These are phyloP conservation scores for Cheilosia soror DNA, from an alignment of 2,888 invertebrate genomes.

Conservation along the genomic window DNA sequence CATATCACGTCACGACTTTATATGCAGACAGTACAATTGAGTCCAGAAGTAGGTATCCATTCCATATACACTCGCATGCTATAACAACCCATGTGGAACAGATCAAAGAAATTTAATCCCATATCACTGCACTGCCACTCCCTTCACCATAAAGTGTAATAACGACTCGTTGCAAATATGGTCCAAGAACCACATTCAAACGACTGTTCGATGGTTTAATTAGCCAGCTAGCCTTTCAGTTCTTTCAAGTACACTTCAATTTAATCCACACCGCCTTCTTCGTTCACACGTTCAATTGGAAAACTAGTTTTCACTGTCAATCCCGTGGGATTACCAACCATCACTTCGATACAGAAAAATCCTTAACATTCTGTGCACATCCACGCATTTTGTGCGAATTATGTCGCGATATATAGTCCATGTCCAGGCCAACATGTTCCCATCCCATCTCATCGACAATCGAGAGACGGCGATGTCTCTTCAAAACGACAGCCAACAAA, in stretches of 20 bases:
- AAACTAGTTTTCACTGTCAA: slow-evolving; percentile 69
- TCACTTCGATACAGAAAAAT: slow-evolving; percentile 47
- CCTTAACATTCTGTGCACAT: slow-evolving; percentile 44
- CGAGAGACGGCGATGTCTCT: slow-evolving; percentile 16
- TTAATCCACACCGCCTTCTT: slow-evolving; percentile 20
- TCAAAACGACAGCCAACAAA: slow-evolving; percentile 60
- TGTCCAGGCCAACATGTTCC: slow-evolving; percentile 50
- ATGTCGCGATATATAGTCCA: slow-evolving; percentile 57
- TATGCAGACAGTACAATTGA: too few species aligned
- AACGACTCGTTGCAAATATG: not conserved
- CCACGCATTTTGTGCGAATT: slow-evolving; percentile 52
- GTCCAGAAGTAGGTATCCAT: too few species aligned
- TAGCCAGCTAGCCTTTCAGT: slow-evolving; percentile 43
- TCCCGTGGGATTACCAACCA: slow-evolving; percentile 61
- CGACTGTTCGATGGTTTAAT: slow-evolving; percentile 50
- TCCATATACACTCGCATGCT: too few species aligned
- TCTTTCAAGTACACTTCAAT: slow-evolving; percentile 42
- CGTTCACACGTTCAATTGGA: slow-evolving; percentile 9
- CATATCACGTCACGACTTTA: too few species aligned
- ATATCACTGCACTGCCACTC: slow-evolving; percentile 14
- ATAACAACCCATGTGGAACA: slow-evolving; percentile 9
- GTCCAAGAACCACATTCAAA: slow-evolving; percentile 22
- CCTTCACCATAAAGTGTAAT: not conserved
- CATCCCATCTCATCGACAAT: slow-evolving; percentile 14
- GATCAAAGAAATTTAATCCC: slow-evolving; percentile 25